Evolutionary conservation across 2,888 invertebrate genomes (phyloP), one percentile per base, ranked within the genome.

Genomic region (Clivina fossor): DNA sequence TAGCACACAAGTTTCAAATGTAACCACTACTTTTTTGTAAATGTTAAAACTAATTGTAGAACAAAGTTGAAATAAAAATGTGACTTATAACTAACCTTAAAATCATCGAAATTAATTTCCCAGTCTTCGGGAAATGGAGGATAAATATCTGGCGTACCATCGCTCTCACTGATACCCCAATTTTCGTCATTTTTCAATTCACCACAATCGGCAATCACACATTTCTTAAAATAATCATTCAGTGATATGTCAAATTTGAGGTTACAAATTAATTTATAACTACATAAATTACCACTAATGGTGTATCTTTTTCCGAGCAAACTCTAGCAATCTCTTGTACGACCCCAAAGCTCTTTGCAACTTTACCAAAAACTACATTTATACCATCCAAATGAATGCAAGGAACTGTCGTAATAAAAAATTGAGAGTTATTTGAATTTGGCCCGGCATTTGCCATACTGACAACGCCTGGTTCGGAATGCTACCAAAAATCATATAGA

Each of bases 361-460:
- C 88, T 60, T 79, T 79, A 0, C 93, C 93, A 68, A 91, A 89
- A 18, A 85, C 90, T 2, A 93, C 91, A 71, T 93, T 90, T 11
- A 79, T 84, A 3, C 82, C 85, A 71, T 93, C 87, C 38, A 93
- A 75, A 69, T 93, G 92, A 1, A 80, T 75, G 65, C 90, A 88
- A 1, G 83, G 80, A 1, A 82, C 84, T 0, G 85, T 83, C 1
- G 90, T 88, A 56, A 97, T 89, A 69, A 95, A 92, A 76, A 98
- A 98, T 75, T 98, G 98, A 0, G 96, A 96, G 61, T 89, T 90
- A 71, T 96, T 97, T 5, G 92, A 89, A 71, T 97, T 80, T 9
- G 83, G 82, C 47, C 85, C 94, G 71, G 78, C 85, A 74, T 87
- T 97, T 64, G 86, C 85, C 88, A 89, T 88, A 64, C 88, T 88